These are phyloP conservation scores for Epicauta chinensis DNA, from an alignment of 1,140 invertebrate species.

Conservation along the genomic window DNA sequence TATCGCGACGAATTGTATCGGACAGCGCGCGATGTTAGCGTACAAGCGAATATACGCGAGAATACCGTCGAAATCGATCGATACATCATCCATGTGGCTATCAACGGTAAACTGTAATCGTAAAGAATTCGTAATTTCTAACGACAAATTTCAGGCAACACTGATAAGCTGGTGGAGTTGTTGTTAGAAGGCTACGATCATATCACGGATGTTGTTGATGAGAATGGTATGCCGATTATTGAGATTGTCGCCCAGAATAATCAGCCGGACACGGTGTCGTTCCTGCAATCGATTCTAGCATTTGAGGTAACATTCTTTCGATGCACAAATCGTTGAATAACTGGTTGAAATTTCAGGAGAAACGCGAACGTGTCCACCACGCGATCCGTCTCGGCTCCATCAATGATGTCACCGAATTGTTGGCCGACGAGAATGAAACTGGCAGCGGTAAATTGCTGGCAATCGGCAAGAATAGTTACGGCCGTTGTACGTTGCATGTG, in stretches of 20 bases:
- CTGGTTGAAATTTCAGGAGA: slow-evolving; percentile 49
- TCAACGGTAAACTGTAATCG: no score
- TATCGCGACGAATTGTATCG: slow-evolving; percentile 76
- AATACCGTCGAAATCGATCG: slow-evolving; percentile 79
- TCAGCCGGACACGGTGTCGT: slow-evolving; percentile 57
- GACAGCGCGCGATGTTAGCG: slow-evolving; percentile 80
- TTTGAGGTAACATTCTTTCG: slow-evolving; percentile 57
- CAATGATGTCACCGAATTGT: slow-evolving; percentile 51
- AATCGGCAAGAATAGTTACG: slow-evolving; percentile 65
- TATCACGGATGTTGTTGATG: slow-evolving; percentile 71
- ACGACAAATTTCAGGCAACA: no score
- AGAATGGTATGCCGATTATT: slow-evolving; percentile 57
- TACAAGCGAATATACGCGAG: slow-evolving; percentile 66
- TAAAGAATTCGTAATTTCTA: no score
- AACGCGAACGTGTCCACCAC: slow-evolving; percentile 67
- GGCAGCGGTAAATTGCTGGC: slow-evolving; percentile 60
- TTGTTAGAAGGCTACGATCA: slow-evolving; percentile 82
- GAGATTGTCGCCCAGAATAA: slow-evolving; percentile 59
- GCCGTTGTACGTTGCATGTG: slow-evolving; percentile 69
- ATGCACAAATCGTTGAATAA: background rate
- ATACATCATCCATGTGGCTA: slow-evolving; percentile 67
- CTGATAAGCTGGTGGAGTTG: slow-evolving; percentile 68
- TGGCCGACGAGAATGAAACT: slow-evolving; percentile 50
- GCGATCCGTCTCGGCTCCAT: slow-evolving; percentile 63
- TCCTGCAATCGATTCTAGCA: slow-evolving; percentile 58